Evolutionary conservation across 2,113 vertebrate genomes (phyloP).

Genomic region (Vidua macroura): DNA sequence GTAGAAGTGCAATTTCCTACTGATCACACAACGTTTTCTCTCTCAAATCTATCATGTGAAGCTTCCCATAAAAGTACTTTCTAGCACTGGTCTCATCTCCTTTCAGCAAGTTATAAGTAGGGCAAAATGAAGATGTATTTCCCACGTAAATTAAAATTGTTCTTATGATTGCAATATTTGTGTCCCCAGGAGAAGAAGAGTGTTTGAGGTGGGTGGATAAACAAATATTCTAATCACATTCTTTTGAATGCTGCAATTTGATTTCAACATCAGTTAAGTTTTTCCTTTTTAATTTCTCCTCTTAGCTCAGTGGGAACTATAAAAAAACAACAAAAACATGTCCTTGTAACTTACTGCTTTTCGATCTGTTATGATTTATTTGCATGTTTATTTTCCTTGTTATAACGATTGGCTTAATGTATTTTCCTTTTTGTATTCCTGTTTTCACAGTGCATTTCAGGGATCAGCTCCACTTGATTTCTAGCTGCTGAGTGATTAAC

Average conservation of each 20-base stretch:
- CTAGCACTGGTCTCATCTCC: not conserved
- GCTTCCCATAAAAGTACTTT: not conserved
- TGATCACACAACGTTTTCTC: not conserved
- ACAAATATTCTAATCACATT: conserved; percentile 49
- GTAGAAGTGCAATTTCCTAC: not conserved
- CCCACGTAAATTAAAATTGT: conserved; percentile 47
- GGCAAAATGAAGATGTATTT: conserved; percentile 14
- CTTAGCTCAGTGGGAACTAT: not conserved
- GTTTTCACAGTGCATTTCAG: not conserved
- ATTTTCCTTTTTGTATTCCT: not conserved
- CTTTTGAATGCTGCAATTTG: conserved; percentile 32
- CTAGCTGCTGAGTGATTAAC: not conserved
- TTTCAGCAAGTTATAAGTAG: not conserved
- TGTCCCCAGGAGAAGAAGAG: conserved; percentile 33
- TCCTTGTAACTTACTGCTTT: not conserved
- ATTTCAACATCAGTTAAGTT: not conserved
- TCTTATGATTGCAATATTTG: conserved; percentile 40
- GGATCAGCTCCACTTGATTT: not conserved
- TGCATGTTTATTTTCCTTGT: conserved; percentile 16
- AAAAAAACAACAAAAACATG: not conserved
- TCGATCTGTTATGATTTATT: not conserved
- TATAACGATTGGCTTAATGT: not conserved
- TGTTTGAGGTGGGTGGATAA: conserved; percentile 43
- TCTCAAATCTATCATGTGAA: not conserved
- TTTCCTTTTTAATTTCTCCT: not conserved